Evolutionary conservation across 2,888 invertebrate species (phyloP).

Genomic region (Thymelicus acteon): DNA sequence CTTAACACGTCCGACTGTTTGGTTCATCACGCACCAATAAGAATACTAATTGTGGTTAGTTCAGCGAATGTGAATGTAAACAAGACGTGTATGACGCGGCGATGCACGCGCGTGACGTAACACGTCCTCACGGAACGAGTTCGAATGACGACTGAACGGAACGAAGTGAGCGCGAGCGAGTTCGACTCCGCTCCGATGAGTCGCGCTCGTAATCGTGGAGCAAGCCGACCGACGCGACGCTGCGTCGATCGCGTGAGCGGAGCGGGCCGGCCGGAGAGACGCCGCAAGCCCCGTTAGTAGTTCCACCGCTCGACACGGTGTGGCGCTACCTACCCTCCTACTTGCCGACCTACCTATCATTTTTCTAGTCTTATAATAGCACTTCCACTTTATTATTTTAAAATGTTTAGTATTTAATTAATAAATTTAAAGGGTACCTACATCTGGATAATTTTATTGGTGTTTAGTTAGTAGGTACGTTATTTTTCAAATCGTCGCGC

Average conservation of each 20-base stretch:
- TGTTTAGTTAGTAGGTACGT: too few species aligned
- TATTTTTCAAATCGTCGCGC: too few species aligned
- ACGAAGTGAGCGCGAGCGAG: slow-evolving; percentile 22
- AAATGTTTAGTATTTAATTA: too few species aligned
- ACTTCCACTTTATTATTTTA: too few species aligned
- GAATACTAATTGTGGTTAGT: slow-evolving; percentile 60
- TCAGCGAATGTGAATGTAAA: slow-evolving; percentile 60
- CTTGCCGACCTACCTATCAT: slow-evolving; percentile 12
- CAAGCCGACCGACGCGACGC: slow-evolving; percentile 38
- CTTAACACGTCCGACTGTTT: slow-evolving; percentile 56
- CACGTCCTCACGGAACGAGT: slow-evolving; percentile 46
- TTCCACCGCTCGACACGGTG: slow-evolving; percentile 60
- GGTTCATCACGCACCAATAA: slow-evolving; percentile 76
- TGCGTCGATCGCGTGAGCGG: slow-evolving; percentile 55
- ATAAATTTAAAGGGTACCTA: too few species aligned
- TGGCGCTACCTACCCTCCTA: slow-evolving; percentile 55
- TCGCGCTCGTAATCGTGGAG: slow-evolving; percentile 47
- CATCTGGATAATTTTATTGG: too few species aligned
- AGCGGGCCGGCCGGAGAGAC: slow-evolving; percentile 45
- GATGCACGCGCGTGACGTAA: slow-evolving; percentile 55
- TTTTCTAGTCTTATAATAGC: too few species aligned
- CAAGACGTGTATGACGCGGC: slow-evolving; percentile 69
- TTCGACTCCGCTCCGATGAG: slow-evolving; percentile 9
- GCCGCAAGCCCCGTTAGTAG: slow-evolving; percentile 43
- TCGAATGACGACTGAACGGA: slow-evolving; percentile 49